These are phyloP conservation scores for Zoanthus sociatus DNA, from an alignment of 92 coral and sea anemone genomes.

Conservation along the genomic window DNA sequence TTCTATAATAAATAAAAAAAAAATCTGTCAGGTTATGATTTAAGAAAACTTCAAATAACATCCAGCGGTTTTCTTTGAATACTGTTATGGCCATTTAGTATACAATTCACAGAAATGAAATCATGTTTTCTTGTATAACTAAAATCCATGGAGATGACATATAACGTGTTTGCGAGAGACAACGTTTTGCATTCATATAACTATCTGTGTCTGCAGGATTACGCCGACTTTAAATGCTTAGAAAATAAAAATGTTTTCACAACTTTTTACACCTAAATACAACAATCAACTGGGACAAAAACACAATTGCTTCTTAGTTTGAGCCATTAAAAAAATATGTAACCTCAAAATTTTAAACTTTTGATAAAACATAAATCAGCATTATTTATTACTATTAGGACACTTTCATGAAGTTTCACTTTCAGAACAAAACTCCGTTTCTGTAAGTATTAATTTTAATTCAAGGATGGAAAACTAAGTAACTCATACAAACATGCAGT, in stretches of 20 bases:
- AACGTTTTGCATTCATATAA: too few relatives aligned
- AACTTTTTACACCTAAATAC: neutral
- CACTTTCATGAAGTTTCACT: neutral
- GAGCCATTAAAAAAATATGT: neutral
- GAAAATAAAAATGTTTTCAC: neutral
- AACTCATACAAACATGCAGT: neutral
- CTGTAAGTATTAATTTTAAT: neutral
- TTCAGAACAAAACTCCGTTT: neutral
- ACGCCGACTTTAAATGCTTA: neutral
- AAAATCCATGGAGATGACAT: neutral
- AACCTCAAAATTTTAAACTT: constrained; percentile 6
- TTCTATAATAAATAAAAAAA: neutral
- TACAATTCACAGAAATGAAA: constrained; percentile 18
- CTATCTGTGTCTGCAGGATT: neutral
- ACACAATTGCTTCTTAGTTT: neutral
- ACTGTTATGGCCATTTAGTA: neutral
- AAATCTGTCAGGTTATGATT: neutral
- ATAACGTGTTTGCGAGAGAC: neutral
- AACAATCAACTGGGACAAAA: neutral
- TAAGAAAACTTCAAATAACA: neutral
- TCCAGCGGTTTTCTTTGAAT: too few relatives aligned
- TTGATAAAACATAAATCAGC: constrained; percentile 20
- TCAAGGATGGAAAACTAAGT: neutral
- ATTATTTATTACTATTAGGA: neutral
- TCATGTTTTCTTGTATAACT: constrained; percentile 19